Base-by-base conservation (phyloP, 2,113 vertebrate genomes). In the Indri indri region DNA sequence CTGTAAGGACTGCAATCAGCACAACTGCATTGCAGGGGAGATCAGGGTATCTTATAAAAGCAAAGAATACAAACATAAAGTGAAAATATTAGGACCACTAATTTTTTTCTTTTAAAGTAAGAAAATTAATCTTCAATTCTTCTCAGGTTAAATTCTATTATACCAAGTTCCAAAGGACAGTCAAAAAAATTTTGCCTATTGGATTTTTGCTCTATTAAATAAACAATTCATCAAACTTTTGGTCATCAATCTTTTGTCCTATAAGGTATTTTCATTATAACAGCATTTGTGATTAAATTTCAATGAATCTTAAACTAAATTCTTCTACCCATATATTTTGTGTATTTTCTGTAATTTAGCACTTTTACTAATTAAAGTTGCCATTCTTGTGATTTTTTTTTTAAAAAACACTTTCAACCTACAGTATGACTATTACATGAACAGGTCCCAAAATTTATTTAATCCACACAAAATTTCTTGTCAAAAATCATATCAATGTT, bases 311-410 rank as follows among this genome's bases (percentile, higher is more conserved):
- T 63, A 89, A 87, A 47, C 54, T 84, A 94, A 85, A 76, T 76
- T 90, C 40, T 95, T 92, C 34, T 54, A 84, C 3, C 13, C 30
- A 86, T 63, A 85, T 2, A 57, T 37, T 88, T 90, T 70, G 22
- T 57, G 34, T 73, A 81, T 65, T 89, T 91, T 91, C n/a, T 73
- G 20, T 47, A 96, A 77, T 54, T 83, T n/a, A 80, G 42, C 40
- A 92, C 65, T 96, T 94, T 94, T 81, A 94, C 47, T 90, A 94
- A 82, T 83, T 94, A 32, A 95, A 11, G 30, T 66, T 94, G n/a
- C 93, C 13, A 87, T 83, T 74, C 86, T 92, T 90, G 22, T 86
- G 52, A 89, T 74, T 89, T 96, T 89, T 23, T 23, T 42, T 42
- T 42, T 5, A 63, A 22, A 77, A 91, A 90, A 93, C 22, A 85